These are phyloP conservation scores for Neodontobutis hainanensis DNA, from an alignment of 2,113 vertebrate genomes.

Conservation along the genomic window DNA sequence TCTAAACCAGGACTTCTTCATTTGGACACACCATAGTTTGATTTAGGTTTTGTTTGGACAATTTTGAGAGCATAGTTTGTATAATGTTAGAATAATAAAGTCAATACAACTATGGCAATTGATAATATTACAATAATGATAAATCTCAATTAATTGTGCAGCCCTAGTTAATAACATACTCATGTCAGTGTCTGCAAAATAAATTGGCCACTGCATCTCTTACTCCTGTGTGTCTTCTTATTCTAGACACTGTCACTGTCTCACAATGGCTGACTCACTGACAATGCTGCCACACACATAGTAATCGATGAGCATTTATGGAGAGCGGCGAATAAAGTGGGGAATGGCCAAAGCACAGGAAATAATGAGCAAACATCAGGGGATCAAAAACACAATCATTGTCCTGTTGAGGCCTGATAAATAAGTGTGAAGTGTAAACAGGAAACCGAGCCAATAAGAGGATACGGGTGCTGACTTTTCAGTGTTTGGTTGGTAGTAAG, in stretches of 20 bases:
- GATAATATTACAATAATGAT: too few relatives aligned
- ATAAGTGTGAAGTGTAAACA: constrained; percentile 23
- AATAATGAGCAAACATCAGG: constrained; percentile 34
- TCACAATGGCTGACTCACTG: too few relatives aligned
- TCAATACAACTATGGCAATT: too few relatives aligned
- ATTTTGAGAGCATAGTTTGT: too few relatives aligned
- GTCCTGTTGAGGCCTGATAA: constrained; percentile 2
- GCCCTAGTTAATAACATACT: too few relatives aligned
- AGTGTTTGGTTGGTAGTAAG: constrained; percentile 9
- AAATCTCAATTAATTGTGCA: too few relatives aligned
- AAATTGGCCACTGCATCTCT: constrained; percentile 1
- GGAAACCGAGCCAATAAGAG: constrained; percentile 50
- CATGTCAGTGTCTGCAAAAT: constrained; percentile 4
- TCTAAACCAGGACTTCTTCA: too few relatives aligned
- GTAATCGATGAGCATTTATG: constrained; percentile 20
- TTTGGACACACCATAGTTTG: too few relatives aligned
- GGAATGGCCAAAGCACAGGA: neutral
- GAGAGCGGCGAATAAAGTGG: constrained; percentile 16
- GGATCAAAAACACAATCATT: constrained; percentile 14
- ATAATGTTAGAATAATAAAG: too few relatives aligned
- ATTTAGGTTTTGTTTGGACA: too few relatives aligned
- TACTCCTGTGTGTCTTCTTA: constrained; percentile 5
- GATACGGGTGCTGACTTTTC: constrained; percentile 52
- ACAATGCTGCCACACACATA: constrained; percentile 18
- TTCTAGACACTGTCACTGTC: too few relatives aligned